These are phyloP conservation scores for Ceraclea dissimilis DNA, from an alignment of 2,888 invertebrate species.

Conservation along the genomic window DNA sequence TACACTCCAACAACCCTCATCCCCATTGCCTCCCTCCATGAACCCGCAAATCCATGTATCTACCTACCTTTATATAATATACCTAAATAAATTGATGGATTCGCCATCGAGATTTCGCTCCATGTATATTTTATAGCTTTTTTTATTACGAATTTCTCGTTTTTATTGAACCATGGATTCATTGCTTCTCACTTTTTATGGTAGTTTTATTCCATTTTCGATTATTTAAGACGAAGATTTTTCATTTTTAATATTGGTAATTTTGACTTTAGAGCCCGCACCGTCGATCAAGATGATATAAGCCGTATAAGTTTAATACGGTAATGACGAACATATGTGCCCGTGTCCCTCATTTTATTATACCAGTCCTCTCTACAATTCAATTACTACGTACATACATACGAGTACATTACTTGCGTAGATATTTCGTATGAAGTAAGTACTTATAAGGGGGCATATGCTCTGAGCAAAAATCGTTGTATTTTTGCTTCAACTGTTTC, in stretches of 20 bases:
- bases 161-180: conserved; percentile 1
- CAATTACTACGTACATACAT: too few species aligned
- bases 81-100: neutral
- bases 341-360: neutral
- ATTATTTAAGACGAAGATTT: neutral
- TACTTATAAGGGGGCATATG: too few species aligned
- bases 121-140: conserved; percentile 1
- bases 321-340: neutral
- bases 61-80: neutral
- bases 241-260: neutral
- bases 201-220: conserved; percentile 1
- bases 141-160: conserved; percentile 1
- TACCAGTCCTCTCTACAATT: too few species aligned
- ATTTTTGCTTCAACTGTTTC: too few species aligned
- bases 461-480: too few species aligned
- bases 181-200: neutral
- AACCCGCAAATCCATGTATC: neutral
- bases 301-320: too few species aligned
- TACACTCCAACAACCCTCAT: neutral
- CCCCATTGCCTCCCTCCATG: neutral
- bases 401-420: too few species aligned
- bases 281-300: neutral
- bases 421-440: too few species aligned
- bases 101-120: neutral
- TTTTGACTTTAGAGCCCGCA: neutral